Evolutionary conservation across 2,888 invertebrate species (phyloP), one percentile per base, ranked within the genome.

Genomic region (Napeogenes sylphis): DNA sequence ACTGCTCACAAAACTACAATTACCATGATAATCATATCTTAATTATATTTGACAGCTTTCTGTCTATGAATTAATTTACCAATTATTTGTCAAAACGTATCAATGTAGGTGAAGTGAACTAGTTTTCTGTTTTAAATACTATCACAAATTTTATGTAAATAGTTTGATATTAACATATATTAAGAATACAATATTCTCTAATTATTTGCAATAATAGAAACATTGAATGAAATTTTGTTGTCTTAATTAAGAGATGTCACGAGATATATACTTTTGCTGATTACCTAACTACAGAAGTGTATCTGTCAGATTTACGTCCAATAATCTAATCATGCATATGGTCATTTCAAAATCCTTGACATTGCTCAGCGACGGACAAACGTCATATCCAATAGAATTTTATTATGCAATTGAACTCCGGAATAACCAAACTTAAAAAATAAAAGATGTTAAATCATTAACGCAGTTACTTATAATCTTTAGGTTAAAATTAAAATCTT

Each of bases 1-100:
- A 62, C 47, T 57, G 21, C 55, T 30, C 58, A 58, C 55, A 8
- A 30, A 45, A 58, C 38, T 10, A 6, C 35, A 53, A 45, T 45
- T 51, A 51, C 2, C 10, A 51, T 10, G 8, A 51, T 51, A 12
- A 30, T 47, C n/a, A 14, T 47, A 47, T 21, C 21, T 47, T 47
- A 47, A 47, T 21, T 21, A 47, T 14, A 21, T 21, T 21, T 21
- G 21, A 0, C 21, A 21, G 21, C 21, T 21, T 21, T 21, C 21
- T 21, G 21, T 21, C 21, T 21, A 21, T 21, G 21, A 21, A 21
- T 21, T 21, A 21, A 1, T 21, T 21, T 21, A 21, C 21, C 21
- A 21, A 21, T 21, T 21, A 21, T 21, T 21, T 21, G 21, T 21
- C 21, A 21, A 21, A 21, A 21, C 21, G 21, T 21, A 21, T 21